Conservation (phyloP, 92 coral and sea anemone genomes). For the Phenganax stokvisi region DNA sequence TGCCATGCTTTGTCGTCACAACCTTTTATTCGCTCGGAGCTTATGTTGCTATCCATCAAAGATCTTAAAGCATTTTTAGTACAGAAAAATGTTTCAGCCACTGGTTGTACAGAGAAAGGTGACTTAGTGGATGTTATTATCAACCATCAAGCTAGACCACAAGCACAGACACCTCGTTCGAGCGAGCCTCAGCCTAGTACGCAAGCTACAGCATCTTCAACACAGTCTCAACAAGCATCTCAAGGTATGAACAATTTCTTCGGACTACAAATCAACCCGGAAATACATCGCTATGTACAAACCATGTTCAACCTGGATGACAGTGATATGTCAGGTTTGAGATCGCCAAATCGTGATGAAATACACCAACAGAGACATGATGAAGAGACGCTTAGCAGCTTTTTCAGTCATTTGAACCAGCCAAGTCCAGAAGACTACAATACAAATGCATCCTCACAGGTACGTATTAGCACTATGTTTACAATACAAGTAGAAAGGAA, state of each 20-base stretch:
- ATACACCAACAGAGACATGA: neutral
- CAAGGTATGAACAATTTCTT: slow-evolving; percentile 5
- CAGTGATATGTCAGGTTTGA: neutral
- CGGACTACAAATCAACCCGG: slow-evolving; percentile 3
- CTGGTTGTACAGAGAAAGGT: slow-evolving; percentile 75
- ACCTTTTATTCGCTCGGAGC: slow-evolving; percentile 55
- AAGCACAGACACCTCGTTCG: neutral
- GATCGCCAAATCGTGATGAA: neutral
- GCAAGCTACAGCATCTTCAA: too few species aligned
- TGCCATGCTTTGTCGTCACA: slow-evolving; percentile 78
- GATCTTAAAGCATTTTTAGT: slow-evolving; percentile 74
- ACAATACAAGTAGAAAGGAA: too few species aligned
- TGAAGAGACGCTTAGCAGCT: neutral
- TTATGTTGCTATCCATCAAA: slow-evolving; percentile 61
- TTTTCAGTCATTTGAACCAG: neutral
- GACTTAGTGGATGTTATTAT: slow-evolving; percentile 79
- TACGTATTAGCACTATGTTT: neutral
- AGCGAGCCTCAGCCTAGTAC: slow-evolving; percentile 1
- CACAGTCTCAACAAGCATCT: slow-evolving; percentile 19
- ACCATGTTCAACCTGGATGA: neutral
- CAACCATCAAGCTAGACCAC: slow-evolving; percentile 51
- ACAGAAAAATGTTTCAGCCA: slow-evolving; percentile 54
- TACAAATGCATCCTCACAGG: neutral
- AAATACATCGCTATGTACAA: slow-evolving; percentile 11
- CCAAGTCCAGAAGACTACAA: neutral